These are phyloP conservation scores for Cydia fagiglandana DNA, from an alignment of 1,140 invertebrate species.

Conservation along the genomic window DNA sequence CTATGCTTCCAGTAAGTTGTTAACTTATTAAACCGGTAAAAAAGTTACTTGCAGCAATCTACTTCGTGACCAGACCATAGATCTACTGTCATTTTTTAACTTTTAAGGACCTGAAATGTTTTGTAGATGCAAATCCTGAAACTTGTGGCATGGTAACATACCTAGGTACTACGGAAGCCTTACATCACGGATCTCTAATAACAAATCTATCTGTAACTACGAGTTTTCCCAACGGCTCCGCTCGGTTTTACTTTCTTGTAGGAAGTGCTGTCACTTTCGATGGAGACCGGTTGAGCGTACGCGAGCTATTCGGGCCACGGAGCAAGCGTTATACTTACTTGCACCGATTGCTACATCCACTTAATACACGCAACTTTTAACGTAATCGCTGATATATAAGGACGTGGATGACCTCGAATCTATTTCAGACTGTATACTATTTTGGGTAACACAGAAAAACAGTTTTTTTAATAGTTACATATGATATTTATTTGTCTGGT, in stretches of 20 bases:
- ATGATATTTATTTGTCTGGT: too few species aligned
- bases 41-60: too few species aligned
- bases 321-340: constrained; percentile 22
- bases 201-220: constrained; percentile 35
- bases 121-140: neutral
- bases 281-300: constrained; percentile 63
- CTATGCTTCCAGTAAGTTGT: too few species aligned
- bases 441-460: neutral
- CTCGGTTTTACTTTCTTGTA: constrained; percentile 76
- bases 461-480: too few species aligned
- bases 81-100: too few species aligned
- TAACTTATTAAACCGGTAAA: too few species aligned
- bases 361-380: constrained; percentile 22
- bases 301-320: constrained; percentile 41
- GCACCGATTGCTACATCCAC: neutral
- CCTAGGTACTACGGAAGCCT: neutral
- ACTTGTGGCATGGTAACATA: neutral
- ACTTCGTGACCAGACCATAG: too few species aligned
- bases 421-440: neutral
- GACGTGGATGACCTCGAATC: neutral
- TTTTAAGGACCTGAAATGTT: too few species aligned
- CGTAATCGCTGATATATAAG: neutral
- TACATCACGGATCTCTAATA: constrained; percentile 6
- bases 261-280: constrained; percentile 77
- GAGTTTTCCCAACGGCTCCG: constrained; percentile 62